A percentile compares a stretch with the other conserved stretches of the same genome.
Evolutionary conservation across 2,888 invertebrate genomes (phyloP).

Genomic region (Drosophila anceps): DNA sequence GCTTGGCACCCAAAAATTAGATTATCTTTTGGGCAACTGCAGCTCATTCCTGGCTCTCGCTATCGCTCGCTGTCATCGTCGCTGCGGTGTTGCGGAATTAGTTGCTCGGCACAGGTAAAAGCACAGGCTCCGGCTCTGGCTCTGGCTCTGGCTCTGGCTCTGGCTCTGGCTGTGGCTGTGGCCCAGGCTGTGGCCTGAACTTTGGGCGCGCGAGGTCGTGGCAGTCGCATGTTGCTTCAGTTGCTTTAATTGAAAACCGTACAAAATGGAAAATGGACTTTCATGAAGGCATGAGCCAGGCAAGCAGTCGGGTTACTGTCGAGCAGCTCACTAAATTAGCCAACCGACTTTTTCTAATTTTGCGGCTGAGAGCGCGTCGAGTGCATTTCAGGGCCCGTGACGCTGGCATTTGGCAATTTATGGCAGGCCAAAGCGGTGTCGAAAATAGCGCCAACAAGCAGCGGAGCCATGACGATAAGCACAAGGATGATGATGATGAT

Average conservation of each 20-base stretch:
- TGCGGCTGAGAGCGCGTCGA: constrained; percentile 53
- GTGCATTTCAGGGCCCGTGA: constrained; percentile 72
- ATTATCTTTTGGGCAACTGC: constrained; percentile 64
- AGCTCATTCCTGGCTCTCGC: constrained; percentile 33
- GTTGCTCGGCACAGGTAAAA: constrained; percentile 35
- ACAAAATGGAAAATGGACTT: constrained; percentile 76
- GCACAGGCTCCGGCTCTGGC: constrained; percentile 1
- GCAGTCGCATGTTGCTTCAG: constrained; percentile 58
- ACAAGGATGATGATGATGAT: constrained; percentile 53
- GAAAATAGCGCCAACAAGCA: constrained; percentile 78
- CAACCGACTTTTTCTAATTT: constrained; percentile 65
- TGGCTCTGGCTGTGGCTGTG: neutral
- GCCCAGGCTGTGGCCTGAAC: constrained; percentile 53
- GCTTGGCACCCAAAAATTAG: constrained; percentile 59
- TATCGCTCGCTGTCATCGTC: constrained; percentile 69
- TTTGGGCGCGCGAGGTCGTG: constrained; percentile 72
- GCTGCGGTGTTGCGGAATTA: constrained; percentile 66
- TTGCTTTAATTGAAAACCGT: constrained; percentile 74
- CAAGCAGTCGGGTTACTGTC: constrained; percentile 16
- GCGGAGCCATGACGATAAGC: constrained; percentile 20
- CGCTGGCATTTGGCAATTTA: constrained; percentile 74
- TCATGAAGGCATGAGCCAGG: constrained; percentile 30
- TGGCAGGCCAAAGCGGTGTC: constrained; percentile 77
- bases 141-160: neutral
- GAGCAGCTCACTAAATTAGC: constrained; percentile 66